phyloP scores from a whole-genome alignment of 2,888 invertebrate species.

The Priocnemis perturbator region DNA sequence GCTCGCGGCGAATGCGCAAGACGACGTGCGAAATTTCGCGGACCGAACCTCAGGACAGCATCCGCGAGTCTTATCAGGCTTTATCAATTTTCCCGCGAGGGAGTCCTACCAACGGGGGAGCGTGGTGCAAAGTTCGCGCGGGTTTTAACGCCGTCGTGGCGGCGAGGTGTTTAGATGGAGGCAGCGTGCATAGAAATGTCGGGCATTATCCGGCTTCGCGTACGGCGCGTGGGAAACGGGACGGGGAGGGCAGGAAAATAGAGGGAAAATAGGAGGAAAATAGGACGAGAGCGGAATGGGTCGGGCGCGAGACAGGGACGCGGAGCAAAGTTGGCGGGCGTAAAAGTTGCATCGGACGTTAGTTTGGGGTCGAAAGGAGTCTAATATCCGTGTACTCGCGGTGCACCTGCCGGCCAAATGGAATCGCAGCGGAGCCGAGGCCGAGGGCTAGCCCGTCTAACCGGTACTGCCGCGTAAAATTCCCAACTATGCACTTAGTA shows the following conservation, averaged over 20 bases:
- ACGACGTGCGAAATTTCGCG: no score
- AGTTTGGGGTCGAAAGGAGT: constrained; percentile 31
- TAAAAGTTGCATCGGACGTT: constrained; percentile 43
- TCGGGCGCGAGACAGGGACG: constrained; percentile 17
- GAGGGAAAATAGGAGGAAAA: not conserved
- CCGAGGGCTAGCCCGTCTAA: constrained; percentile 67
- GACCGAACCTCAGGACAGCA: no score
- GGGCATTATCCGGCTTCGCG: no score
- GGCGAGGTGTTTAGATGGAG: no score
- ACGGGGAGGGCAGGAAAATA: no score
- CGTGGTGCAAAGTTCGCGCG: not conserved
- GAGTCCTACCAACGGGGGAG: no score
- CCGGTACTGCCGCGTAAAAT: constrained; percentile 69
- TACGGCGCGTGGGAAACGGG: no score
- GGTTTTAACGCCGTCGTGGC: not conserved
- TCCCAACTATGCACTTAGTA: constrained; percentile 68
- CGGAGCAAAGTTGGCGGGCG: constrained; percentile 13
- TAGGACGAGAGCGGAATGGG: constrained; percentile 11
- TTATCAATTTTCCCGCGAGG: no score
- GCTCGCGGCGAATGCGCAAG: no score
- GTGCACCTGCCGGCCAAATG: constrained; percentile 66
- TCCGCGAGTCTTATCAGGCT: no score
- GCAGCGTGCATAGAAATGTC: no score
- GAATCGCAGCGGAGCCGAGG: constrained; percentile 60
- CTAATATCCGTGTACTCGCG: constrained; percentile 39